Percentiles rank a stretch among this genome's conserved stretches.
Evolutionary conservation across 2,113 vertebrate species (phyloP).

Genomic region (Cervus canadensis): DNA sequence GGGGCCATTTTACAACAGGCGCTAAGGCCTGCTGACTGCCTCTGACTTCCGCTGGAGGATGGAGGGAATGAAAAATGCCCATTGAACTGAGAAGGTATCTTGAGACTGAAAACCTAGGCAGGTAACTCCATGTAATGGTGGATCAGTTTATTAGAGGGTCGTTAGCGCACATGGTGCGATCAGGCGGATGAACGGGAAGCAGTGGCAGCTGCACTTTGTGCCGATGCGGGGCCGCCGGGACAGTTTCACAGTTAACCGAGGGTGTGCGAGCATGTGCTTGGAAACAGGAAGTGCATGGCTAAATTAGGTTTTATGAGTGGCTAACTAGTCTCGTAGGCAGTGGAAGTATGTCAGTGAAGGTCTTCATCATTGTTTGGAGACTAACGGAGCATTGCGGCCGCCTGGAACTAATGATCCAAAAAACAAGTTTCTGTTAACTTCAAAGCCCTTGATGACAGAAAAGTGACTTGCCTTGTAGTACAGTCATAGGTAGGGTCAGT

Average conservation of each 20-base stretch:
- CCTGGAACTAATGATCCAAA: background rate
- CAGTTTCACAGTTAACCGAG: background rate
- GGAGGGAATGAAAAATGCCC: background rate
- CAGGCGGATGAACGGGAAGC: background rate
- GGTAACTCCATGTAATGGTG: background rate
- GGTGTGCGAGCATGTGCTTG: background rate
- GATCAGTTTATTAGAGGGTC: background rate
- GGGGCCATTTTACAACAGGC: background rate
- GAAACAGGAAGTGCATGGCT: background rate
- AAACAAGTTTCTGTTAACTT: background rate
- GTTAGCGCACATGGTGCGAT: background rate
- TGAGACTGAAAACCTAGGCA: background rate
- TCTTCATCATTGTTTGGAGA: background rate
- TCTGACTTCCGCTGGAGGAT: background rate
- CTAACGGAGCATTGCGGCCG: background rate
- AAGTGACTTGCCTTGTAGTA: background rate
- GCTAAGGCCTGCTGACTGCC: background rate
- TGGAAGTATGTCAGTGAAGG: background rate
- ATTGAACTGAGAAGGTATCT: background rate
- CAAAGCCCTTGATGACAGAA: background rate
- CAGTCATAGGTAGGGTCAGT: background rate
- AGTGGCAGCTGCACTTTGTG: background rate
- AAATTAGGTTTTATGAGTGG: background rate
- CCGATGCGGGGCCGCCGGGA: background rate
- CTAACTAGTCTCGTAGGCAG: background rate